Evolutionary conservation across 2,888 invertebrate species (phyloP), one percentile per base, ranked within the genome.

Genomic region (Bibio marci): DNA sequence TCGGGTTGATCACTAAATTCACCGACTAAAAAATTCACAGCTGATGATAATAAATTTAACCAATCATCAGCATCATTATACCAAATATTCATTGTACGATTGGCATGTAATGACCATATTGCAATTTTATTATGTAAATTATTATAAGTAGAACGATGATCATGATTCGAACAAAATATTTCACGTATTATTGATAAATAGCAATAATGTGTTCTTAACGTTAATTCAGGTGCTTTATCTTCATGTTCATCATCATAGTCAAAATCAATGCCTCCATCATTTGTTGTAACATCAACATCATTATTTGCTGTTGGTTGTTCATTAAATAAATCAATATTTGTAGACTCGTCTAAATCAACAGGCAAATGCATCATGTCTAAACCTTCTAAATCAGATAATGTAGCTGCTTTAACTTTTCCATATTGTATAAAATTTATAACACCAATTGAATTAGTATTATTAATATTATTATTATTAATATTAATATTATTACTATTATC

Each of bases 151-250:
- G 90, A 82, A 33, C 90, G 71, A 52, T 86, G 86, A 47, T 90
- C 87, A 2, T 76, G 73, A 5, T 83, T 76, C 0, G 86, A 82
- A 38, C 82, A 82, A 50, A 94, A 85, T 41, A 92, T 71, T 51
- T 90, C 91, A 5, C 92, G 70, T 22, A 94, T 70, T 31, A 94
- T 62, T 2, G 88, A 85, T 57, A 94, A 75, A 66, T 88, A 94
- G 56, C 80, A 82, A 0, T 79, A 72, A 48, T 85, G 85, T 0
- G 82, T 82, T 36, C 82, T 83, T 58, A 85, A 81, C 58, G 80
- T 80, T 28, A 83, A 58, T 37, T 70, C 66, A 15, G 70, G 67
- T 6, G 65, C 22, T 37, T 17, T 38, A 11, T 39, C 54, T 15
- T 56, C 52, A 36, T 58, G 56, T 18, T 59, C 52, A 35, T 53